Conservation (phyloP, 2,113 vertebrate species). For the Oxyruncus cristatus region DNA sequence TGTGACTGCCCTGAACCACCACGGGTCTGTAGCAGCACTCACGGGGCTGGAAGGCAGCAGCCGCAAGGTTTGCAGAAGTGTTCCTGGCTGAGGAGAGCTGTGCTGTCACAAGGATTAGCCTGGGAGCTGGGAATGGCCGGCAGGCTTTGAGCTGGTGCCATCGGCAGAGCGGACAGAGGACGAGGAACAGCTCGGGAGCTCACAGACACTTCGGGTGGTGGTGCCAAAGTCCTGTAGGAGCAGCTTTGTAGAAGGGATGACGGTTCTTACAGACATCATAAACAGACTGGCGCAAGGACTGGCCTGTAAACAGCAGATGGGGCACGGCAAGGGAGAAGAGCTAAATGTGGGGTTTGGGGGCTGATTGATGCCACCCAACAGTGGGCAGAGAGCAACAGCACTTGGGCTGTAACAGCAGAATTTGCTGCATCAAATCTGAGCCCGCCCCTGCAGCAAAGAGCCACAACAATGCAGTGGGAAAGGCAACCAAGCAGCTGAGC, state of each 20-base stretch:
- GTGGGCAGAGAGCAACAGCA: background rate
- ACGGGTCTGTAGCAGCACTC: background rate
- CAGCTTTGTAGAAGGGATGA: background rate
- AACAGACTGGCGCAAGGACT: background rate
- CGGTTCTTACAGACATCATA: background rate
- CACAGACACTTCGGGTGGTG: background rate
- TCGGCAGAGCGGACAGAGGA: background rate
- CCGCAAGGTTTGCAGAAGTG: background rate
- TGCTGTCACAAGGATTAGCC: background rate
- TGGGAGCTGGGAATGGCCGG: background rate
- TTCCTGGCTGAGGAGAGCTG: background rate
- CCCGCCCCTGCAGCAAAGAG: background rate
- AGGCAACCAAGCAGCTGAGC: background rate
- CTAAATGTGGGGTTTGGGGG: background rate
- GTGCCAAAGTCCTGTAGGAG: background rate
- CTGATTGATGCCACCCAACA: background rate
- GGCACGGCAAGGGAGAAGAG: background rate
- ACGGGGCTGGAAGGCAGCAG: background rate
- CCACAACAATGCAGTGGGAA: fast-evolving
- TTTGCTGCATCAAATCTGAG: background rate
- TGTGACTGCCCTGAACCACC: background rate
- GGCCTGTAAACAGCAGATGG: background rate
- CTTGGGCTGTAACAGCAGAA: background rate
- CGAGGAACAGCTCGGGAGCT: background rate
- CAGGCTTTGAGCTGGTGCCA: background rate